phyloP scores from a whole-genome alignment of 2,113 vertebrate species.

The Epinephelus cyanopodus region DNA sequence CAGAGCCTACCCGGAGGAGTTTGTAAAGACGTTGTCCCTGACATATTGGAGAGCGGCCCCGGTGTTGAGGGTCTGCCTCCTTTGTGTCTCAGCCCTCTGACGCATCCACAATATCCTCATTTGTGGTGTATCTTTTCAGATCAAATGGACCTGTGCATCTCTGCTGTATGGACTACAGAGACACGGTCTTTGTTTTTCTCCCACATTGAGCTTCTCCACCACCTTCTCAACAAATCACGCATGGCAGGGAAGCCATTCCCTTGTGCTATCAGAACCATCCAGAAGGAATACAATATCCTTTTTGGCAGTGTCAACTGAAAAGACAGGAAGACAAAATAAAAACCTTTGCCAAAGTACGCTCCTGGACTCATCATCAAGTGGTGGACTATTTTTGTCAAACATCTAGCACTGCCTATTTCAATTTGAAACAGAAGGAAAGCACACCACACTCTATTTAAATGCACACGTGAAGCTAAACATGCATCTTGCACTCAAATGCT shows the following conservation, averaged over 20 bases:
- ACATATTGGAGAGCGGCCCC: conserved; percentile 85
- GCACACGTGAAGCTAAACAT: not conserved
- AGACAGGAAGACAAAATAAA: not conserved
- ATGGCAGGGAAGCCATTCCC: conserved; percentile 47
- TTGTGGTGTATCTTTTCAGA: conserved; percentile 60
- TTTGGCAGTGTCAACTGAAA: conserved; percentile 24
- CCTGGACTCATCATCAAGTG: not conserved
- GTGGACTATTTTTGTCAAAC: not conserved
- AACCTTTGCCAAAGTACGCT: too few species aligned
- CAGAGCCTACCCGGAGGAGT: conserved; percentile 83
- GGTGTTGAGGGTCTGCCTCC: conserved; percentile 82
- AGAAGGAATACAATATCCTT: conserved; percentile 73
- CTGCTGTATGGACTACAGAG: conserved; percentile 67
- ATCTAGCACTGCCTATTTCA: not conserved
- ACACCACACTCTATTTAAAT: not conserved
- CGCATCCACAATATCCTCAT: conserved; percentile 46
- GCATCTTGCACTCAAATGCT: not conserved
- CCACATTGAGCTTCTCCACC: conserved; percentile 65
- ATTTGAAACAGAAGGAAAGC: not conserved
- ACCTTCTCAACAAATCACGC: conserved; percentile 52
- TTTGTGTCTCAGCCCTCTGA: conserved; percentile 59
- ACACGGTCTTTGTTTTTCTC: conserved; percentile 61
- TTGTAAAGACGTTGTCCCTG: conserved; percentile 82
- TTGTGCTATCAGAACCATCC: conserved; percentile 47
- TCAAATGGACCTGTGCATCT: conserved; percentile 59